A percentile compares a stretch with the other conserved stretches of the same genome.
Conservation (phyloP, 2,888 invertebrate species). For the Limnephilus rhombicus region DNA sequence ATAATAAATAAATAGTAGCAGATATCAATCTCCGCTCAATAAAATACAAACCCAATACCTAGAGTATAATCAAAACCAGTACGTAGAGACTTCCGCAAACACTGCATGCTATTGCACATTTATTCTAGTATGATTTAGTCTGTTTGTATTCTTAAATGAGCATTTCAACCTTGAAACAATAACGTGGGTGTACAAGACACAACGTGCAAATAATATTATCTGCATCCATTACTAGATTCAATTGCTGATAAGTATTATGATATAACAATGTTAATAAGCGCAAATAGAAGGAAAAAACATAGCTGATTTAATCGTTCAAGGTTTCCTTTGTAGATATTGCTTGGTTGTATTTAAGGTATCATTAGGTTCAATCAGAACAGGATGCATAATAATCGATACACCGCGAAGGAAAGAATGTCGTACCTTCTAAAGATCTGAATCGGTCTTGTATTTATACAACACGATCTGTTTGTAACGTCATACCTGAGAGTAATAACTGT, state of each 20-base stretch:
- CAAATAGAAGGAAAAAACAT: neutral
- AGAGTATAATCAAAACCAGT: neutral
- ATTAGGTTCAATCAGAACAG: conserved; percentile 10
- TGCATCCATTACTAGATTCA: neutral
- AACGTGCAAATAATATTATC: neutral
- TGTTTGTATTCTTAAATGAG: neutral
- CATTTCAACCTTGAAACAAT: neutral
- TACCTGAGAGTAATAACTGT: neutral
- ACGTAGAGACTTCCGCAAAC: neutral
- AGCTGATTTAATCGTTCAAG: conserved; percentile 6
- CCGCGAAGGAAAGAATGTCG: neutral
- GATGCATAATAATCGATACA: neutral
- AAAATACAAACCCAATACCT: neutral
- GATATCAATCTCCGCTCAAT: neutral
- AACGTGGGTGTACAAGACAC: neutral
- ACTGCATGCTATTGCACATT: neutral
- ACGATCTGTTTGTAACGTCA: neutral
- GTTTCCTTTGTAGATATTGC: neutral
- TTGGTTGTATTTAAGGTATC: neutral
- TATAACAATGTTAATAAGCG: neutral
- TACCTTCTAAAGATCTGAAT: conserved; percentile 33
- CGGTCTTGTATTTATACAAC: conserved; percentile 2
- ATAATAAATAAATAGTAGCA: too few relatives aligned
- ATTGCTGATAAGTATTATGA: neutral
- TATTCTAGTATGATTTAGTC: neutral